Evolutionary conservation across 35 echinoderm and acorn worm genomes (phyloP), one percentile per base, ranked within the genome.

Genomic region (Amphiura filiformis): DNA sequence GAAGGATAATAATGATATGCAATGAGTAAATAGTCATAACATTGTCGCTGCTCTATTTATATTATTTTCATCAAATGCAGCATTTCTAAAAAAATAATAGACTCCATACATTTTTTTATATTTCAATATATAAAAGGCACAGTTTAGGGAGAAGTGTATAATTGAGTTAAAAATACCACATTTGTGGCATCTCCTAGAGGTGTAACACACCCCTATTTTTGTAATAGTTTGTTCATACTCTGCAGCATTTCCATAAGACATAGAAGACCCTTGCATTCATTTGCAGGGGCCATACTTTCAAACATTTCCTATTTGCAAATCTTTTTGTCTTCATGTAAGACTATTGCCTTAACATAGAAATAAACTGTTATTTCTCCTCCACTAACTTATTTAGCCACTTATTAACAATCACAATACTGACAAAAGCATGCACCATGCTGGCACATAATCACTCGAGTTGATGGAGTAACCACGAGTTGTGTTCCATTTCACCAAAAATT

Each of bases 41-140:
- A 26, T 70, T n/a, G 61, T 70, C 61, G 61, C 61, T 70, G 61
- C 61, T 70, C 61, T 70, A 70, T 70, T 70, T 70, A 70, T 70
- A 70, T 70, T 70, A 70, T 70, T 70, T 70, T 70, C 61, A 70
- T 70, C 61, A 70, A 13, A 70, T 70, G 61, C 61, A 70, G 61
- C 61, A 70, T 70, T 70, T 70, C 61, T 70, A 70, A 70, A 70
- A 70, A 70, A 70, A 70, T 70, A 70, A 70, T 70, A 70, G 61
- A 70, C 61, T 70, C 61, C 61, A 70, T 70, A 70, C 61, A 70
- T 70, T 70, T 70, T n/a, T 70, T 47, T 47, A 47, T 70, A 70
- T 70, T n/a, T 70, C 61, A 70, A 70, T 70, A 70, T 70, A 70
- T 70, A 70, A 70, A 70, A 70, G 61, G 61, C 61, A 70, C 61